phyloP scores from a whole-genome alignment of 2,797 vertebrate genomes.

The Antennarius maculatus region DNA sequence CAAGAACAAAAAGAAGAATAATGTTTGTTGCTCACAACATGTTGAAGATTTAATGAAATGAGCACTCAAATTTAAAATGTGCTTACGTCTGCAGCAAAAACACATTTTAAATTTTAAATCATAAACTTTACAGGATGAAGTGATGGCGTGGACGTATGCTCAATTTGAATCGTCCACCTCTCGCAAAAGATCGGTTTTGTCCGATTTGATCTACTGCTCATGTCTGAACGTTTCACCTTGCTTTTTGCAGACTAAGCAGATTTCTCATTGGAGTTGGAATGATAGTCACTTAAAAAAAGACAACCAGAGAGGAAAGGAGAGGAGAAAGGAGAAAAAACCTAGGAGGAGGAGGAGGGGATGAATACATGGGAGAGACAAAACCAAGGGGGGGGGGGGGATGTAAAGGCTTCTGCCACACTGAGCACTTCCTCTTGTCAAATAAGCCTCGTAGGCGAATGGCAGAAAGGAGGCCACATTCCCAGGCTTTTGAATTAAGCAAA shows the following conservation, averaged over 20 bases:
- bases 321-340: conserved; percentile 1
- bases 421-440: conserved; percentile 65
- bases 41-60: conserved; percentile 10
- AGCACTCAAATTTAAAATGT: conserved; percentile 6
- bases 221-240: conserved; percentile 26
- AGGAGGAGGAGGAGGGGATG: conserved; percentile 7
- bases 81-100: neutral
- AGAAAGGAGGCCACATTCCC: conserved; percentile 68
- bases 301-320: conserved; percentile 15
- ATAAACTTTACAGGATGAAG: conserved; percentile 7
- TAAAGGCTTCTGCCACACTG: conserved; percentile 60
- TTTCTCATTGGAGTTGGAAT: conserved; percentile 36
- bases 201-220: conserved; percentile 19
- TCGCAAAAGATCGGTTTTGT: conserved; percentile 14
- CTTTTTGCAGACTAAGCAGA: conserved; percentile 47
- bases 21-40: conserved; percentile 1
- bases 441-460: conserved; percentile 51
- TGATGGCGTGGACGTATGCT: neutral
- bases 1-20: conserved; percentile 46
- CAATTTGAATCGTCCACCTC: conserved; percentile 8
- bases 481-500: conserved; percentile 71
- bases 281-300: conserved; percentile 39
- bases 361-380: conserved; percentile 30
- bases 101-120: neutral
- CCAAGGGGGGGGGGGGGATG: conserved; percentile 42